phyloP scores from a whole-genome alignment of 1,140 invertebrate species.

The Zeugodacus cucurbitae region DNA sequence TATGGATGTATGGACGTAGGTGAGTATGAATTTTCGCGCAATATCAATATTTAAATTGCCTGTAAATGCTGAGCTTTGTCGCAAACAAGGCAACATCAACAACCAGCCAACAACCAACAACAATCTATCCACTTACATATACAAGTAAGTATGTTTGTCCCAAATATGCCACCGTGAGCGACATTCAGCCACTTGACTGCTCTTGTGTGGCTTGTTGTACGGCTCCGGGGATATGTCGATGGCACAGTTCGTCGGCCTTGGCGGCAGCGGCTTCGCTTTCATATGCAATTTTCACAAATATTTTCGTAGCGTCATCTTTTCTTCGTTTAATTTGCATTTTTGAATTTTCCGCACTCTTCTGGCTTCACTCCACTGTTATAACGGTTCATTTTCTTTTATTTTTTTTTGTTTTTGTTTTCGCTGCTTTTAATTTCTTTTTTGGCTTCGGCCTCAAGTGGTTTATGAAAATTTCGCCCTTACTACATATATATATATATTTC shows the following conservation, averaged over 20 bases:
- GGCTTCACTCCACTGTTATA: background rate
- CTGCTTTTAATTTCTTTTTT: background rate
- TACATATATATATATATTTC: background rate
- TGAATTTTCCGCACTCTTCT: background rate
- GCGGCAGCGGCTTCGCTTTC: background rate
- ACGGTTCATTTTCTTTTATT: too few relatives aligned
- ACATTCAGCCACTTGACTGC: background rate
- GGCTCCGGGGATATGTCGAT: background rate
- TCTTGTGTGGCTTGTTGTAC: background rate
- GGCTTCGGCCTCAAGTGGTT: background rate
- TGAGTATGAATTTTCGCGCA: background rate
- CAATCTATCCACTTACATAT: background rate
- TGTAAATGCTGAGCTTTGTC: background rate
- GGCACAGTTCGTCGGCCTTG: background rate
- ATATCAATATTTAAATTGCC: conserved; percentile 36
- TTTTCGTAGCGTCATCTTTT: conserved; percentile 15
- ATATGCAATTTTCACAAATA: background rate
- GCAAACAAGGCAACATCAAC: background rate
- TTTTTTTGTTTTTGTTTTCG: background rate
- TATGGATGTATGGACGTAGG: too few relatives aligned
- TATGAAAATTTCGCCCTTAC: background rate
- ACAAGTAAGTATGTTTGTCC: background rate
- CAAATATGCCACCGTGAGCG: background rate
- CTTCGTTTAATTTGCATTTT: background rate
- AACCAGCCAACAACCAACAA: background rate